These are phyloP conservation scores for Caenorhabditis wallacei DNA, from an alignment of 2,888 invertebrate genomes.

Conservation along the genomic window DNA sequence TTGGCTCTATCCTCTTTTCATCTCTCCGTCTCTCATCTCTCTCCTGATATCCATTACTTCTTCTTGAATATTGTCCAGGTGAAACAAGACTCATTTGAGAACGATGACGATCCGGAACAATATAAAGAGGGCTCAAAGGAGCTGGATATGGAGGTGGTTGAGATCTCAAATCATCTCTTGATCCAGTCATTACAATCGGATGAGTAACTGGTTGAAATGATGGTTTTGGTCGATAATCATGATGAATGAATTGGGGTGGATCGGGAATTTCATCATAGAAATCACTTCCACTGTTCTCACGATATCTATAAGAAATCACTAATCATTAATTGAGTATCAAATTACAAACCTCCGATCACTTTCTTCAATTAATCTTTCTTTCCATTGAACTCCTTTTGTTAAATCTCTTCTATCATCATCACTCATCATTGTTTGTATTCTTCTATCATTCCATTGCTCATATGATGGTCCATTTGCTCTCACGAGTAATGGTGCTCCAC, in stretches of 20 bases:
- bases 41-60: slow-evolving; percentile 28
- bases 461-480: slow-evolving; percentile 51
- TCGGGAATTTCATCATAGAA: slow-evolving; percentile 57
- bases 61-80: slow-evolving; percentile 43
- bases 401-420: slow-evolving; percentile 38
- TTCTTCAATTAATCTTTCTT: slow-evolving; percentile 67
- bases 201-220: slow-evolving; percentile 53
- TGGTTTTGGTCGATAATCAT: slow-evolving; percentile 56
- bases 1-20: not conserved
- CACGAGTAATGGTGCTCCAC: slow-evolving; percentile 50
- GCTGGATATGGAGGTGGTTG: slow-evolving; percentile 49
- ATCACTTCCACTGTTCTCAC: slow-evolving; percentile 37
- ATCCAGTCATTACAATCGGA: slow-evolving; percentile 50
- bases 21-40: not conserved
- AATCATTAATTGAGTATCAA: not conserved
- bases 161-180: slow-evolving; percentile 48
- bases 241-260: slow-evolving; percentile 45
- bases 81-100: slow-evolving; percentile 1
- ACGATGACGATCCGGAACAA: slow-evolving; percentile 55
- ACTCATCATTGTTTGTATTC: slow-evolving; percentile 29
- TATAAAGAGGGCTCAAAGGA: slow-evolving; percentile 57
- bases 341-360: slow-evolving; percentile 24
- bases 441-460: slow-evolving; percentile 55
- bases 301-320: slow-evolving; percentile 8
- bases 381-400: slow-evolving; percentile 68